Base-by-base conservation (phyloP, 2,888 invertebrate species). In the Rhingia campestris region DNA sequence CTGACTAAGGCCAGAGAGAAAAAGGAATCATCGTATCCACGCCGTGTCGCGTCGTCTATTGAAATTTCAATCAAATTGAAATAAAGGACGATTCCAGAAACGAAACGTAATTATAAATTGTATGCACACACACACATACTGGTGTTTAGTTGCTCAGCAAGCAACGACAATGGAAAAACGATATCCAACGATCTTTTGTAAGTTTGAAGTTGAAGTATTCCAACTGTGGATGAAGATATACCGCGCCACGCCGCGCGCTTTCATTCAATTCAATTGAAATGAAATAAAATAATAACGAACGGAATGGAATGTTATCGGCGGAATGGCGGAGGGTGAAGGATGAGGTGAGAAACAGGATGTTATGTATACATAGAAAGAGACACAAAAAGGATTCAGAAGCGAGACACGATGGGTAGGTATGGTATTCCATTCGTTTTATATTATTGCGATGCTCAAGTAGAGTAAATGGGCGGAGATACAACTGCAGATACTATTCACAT, bases 41-140 rank as follows among this genome's bases (percentile, higher is more conserved):
- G 14, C 53, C 41, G 4, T n/a, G n/a, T 14, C 41, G 45, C 30
- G 56, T 51, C 53, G 43, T 73, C 86, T 86, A 82, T 86, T 86
- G 86, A 86, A 82, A 86, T 86, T 76, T 86, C 86, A 86, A 86
- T 86, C 86, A 82, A 86, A 82, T 66, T 82, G 80, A 86, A 82
- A 84, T 79, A 84, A 84, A 84, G 84, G 70, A 79, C 47, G 79
- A 82, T 79, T 82, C 73, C 59, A 74, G 79, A 72, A 74, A 75
- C 77, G 81, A 86, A 86, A 77, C 86, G 86, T 86, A 86, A 86
- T 86, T 86, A 86, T 86, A 86, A 86, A 86, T 74, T 59, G 58
- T 82, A 49, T 84, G 64, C 79, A 73, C 56, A 59, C 66, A 70
- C 66, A 81, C 22, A 22, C 22, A 66, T 54, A 35, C 70, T 70